Base-by-base conservation (phyloP, 2,113 vertebrate species). In the Bos javanicus region DNA sequence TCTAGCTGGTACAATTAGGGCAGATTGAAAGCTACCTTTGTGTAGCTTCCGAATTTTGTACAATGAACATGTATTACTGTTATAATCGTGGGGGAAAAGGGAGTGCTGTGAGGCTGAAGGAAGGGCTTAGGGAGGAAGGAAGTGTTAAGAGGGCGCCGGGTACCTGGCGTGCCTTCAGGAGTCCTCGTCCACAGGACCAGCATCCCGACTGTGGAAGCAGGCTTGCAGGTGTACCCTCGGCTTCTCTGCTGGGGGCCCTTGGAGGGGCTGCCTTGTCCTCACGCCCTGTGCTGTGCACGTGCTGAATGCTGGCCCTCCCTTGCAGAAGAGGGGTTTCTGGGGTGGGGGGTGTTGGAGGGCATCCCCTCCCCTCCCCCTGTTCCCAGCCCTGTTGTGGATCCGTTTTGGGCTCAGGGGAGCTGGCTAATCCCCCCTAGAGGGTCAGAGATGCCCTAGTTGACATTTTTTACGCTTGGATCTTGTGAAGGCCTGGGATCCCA, bases 251-350 rank as follows among this genome's bases (percentile, higher is more conserved):
- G 6, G 17, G 82, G 7, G 39, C 15, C 7, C 62, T 23, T 10
- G 46, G 60, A 2, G 43, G 36, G 5, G 48, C 2, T 2, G 2
- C 3, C 2, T 6, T 14, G 21, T 10, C 10, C 0, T 19, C n/a
- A 7, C 1, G 0, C 26, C 1, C 0, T 0, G 2, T 28, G 43
- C 9, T 2, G 25, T 26, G 21, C 9, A 4, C 9, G 23, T 1
- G 26, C 3, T 5, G 62, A 28, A 21, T 5, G 56, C 46, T 7
- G 3, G 59, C 39, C 33, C 56, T 15, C 8, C 15, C 25, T 9
- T 3, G 19, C 0, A 2, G 30, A 6, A 36, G 36, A 7, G 23
- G 36, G 52, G 46, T 33, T 48, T 12, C 46, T 2, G 78, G 48
- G 78, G 46, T 52, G 46, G 14, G n/a, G 39, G 57, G 43, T 0